A percentile compares a stretch with the other conserved stretches of the same genome.
Conservation (phyloP, 2,888 invertebrate genomes). For the Alsophila aescularia region DNA sequence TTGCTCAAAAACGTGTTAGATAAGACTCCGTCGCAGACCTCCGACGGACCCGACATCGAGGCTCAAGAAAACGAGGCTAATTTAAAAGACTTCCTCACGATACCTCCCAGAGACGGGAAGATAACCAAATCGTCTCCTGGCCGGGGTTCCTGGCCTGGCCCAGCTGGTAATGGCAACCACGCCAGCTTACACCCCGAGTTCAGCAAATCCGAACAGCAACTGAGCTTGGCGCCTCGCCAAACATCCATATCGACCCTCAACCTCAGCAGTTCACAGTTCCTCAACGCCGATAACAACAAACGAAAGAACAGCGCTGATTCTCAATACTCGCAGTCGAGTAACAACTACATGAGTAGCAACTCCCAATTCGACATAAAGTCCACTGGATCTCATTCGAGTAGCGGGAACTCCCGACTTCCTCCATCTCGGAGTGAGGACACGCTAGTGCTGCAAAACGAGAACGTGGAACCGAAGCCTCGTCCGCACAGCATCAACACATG, state of each 20-base stretch:
- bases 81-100: slow-evolving; percentile 84
- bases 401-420: slow-evolving; percentile 83
- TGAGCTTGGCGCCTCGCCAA: slow-evolving; percentile 83
- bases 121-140: slow-evolving; percentile 90
- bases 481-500: slow-evolving; percentile 82
- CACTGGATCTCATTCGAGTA: slow-evolving; percentile 69
- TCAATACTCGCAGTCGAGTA: slow-evolving; percentile 82
- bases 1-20: slow-evolving; percentile 74
- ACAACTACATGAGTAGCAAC: slow-evolving; percentile 71
- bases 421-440: slow-evolving; percentile 93
- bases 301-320: slow-evolving; percentile 86
- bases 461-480: slow-evolving; percentile 76
- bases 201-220: slow-evolving; percentile 93
- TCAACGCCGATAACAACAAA: slow-evolving; percentile 76
- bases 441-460: slow-evolving; percentile 79
- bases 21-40: slow-evolving; percentile 58
- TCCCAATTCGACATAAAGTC: slow-evolving; percentile 77
- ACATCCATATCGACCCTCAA: slow-evolving; percentile 80
- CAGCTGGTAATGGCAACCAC: slow-evolving; percentile 85
- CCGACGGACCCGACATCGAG: slow-evolving; percentile 63
- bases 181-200: slow-evolving; percentile 87
- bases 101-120: slow-evolving; percentile 89
- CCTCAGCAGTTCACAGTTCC: slow-evolving; percentile 81
- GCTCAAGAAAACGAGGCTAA: slow-evolving; percentile 77
- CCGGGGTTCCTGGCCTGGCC: slow-evolving; percentile 94